Evolutionary conservation across 2,888 invertebrate genomes (phyloP), one percentile per base, ranked within the genome.

Genomic region (Ashinkailepas kermadecensis): DNA sequence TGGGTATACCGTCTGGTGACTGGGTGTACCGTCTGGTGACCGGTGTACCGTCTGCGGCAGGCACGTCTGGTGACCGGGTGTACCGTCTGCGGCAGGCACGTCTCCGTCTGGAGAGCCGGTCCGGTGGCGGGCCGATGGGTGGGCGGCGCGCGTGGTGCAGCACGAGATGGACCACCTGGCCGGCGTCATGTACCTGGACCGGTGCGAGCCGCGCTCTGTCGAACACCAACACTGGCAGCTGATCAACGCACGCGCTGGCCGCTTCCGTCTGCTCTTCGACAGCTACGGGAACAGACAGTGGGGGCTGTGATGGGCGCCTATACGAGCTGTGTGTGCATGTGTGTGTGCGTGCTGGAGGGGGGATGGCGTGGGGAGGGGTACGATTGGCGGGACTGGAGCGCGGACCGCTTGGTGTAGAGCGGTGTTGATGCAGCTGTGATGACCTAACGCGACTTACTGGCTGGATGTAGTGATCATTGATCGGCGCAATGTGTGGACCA

Each of bases 171-270:
- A 65, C 65, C 65, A 65, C 65, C 65, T 65, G n/a, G n/a, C 65
- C 18, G 65, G 65, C 23, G 10, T 12, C 65, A 23, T 65, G 65
- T 65, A 11, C 23, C 18, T 65, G 65, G 65, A 65, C 65, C 65
- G 65, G 10, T 65, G 65, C 11, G 83, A 39, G 25, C 83, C 84
- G 15, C 83, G 83, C 83, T 83, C 83, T 21, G 82, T 82, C 8
- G 84, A 83, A 78, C 83, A 83, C 39, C 81, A 80, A 25, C 83
- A 83, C 56, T 83, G 39, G 58, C 82, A 80, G 57, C 81, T 82
- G 56, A 64, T 81, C 21, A 65, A 80, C 25, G 78, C 80, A 13
- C 82, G 18, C 80, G 81, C 81, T 65, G 79, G 18, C 78, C 81
- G 57, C 78, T 82, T 81, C 80, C 81, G 21, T 64, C 18, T n/a